Conservation (phyloP, 1,140 invertebrate genomes). For the Sinella curviseta region DNA sequence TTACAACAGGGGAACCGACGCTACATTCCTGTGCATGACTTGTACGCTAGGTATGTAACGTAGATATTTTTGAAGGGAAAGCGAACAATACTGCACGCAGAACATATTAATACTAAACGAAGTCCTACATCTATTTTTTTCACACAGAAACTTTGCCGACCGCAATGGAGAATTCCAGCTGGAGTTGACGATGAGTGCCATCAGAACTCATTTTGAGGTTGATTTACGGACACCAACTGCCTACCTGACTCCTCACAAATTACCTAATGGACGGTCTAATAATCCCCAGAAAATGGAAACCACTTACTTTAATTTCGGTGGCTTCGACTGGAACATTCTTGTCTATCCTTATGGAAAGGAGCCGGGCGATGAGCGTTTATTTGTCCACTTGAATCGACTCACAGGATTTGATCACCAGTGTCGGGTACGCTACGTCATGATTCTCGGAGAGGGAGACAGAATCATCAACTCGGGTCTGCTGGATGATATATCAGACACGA, state of each 20-base stretch:
- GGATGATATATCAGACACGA: constrained; percentile 74
- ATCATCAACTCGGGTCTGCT: constrained; percentile 74
- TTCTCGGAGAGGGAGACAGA: constrained; percentile 71
- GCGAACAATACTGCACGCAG: too few species aligned
- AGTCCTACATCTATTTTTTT: too few species aligned
- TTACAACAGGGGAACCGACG: constrained; percentile 65
- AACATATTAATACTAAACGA: too few species aligned
- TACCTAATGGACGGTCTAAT: background rate
- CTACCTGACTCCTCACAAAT: constrained; percentile 1
- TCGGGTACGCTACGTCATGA: constrained; percentile 69
- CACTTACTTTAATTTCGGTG: constrained; percentile 72
- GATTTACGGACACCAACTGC: constrained; percentile 31
- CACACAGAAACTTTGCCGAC: constrained; percentile 72
- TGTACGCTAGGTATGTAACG: too few species aligned
- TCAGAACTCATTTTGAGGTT: constrained; percentile 71
- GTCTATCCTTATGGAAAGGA: constrained; percentile 67
- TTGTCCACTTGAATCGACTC: constrained; percentile 69
- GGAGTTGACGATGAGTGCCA: constrained; percentile 75
- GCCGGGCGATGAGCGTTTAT: constrained; percentile 58
- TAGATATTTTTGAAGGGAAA: too few species aligned
- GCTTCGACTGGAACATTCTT: constrained; percentile 81
- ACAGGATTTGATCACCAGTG: constrained; percentile 81
- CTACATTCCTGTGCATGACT: constrained; percentile 76
- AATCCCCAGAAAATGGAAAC: constrained; percentile 65
- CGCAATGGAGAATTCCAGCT: constrained; percentile 80